Evolutionary conservation across 2,888 invertebrate species (phyloP).

Genomic region (Plagodis pulveraria): DNA sequence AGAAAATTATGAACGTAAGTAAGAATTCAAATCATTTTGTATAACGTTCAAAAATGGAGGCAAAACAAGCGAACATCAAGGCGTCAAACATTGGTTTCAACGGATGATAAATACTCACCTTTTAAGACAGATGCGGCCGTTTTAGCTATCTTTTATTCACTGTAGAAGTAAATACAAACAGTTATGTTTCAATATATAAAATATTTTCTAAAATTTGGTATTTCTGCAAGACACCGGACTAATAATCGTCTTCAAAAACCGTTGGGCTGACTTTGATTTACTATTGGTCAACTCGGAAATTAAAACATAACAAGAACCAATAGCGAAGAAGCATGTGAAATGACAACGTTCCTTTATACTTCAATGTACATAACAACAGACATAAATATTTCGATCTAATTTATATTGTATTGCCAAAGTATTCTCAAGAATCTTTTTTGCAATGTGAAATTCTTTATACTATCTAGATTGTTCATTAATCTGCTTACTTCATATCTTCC

Average conservation of each 20-base stretch:
- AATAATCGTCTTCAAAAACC: conserved; percentile 76
- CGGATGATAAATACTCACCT: conserved; percentile 62
- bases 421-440: too few relatives aligned
- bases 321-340: conserved; percentile 40
- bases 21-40: conserved; percentile 55
- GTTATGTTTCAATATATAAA: conserved; percentile 49
- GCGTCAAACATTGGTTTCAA: conserved; percentile 59
- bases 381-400: too few relatives aligned
- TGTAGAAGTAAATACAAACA: conserved; percentile 52
- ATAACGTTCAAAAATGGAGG: conserved; percentile 80
- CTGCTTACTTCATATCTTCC: too few relatives aligned
- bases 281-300: conserved; percentile 54
- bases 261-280: conserved; percentile 67
- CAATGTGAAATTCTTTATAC: too few relatives aligned
- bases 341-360: conserved; percentile 48
- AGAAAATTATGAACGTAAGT: conserved; percentile 3
- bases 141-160: conserved; percentile 51
- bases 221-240: conserved; percentile 72
- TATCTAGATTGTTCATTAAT: too few relatives aligned
- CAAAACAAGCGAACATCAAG: conserved; percentile 79
- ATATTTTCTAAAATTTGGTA: conserved; percentile 54
- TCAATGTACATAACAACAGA: too few relatives aligned
- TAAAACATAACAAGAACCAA: conserved; percentile 49
- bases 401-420: too few relatives aligned
- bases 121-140: conserved; percentile 67